Evolutionary conservation across 2,888 invertebrate genomes (phyloP), one percentile per base, ranked within the genome.

Genomic region (Drosophila nr. perissopoda): DNA sequence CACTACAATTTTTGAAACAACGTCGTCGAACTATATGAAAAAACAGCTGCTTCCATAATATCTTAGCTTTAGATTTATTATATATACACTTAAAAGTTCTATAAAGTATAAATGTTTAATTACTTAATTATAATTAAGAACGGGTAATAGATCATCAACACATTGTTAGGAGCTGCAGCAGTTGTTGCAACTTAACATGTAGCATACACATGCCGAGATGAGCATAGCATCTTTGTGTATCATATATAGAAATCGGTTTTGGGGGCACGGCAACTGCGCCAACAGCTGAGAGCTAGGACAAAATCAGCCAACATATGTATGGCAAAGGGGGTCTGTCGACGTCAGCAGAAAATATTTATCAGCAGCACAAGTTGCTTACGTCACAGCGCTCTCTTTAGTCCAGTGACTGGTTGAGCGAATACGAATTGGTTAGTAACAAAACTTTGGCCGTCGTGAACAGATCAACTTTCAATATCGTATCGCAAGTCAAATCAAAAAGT

Each of bases 401-500:
- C 86, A 88, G 80, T 40, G 72, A 57, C 46, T 58, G 74, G 38
- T 66, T 70, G 62, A 66, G 49, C 49, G 61, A 46, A 52, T 58
- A 34, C 40, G 53, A 46, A 71, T 71, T 70, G 57, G 77, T 84
- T 88, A 89, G 90, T 89, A 88, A 88, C 86, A 88, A 88, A 81
- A 86, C 68, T 76, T 86, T 77, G 48, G 70, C 53, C 90, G 74
- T 59, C 81, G 90, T 78, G 90, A 85, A 53, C 77, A 88, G 83
- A 79, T 57, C 79, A 77, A 81, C 40, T 63, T 77, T 77, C 65
- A 40, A 77, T 65, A 77, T 73, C 58, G 70, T 69, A 73, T 61
- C 75, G 70, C 75, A 68, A 56, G 49, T 36, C 53, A 25, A 75
- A 60, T 54, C 46, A 25, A 16, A 25, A 4, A 25, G 73, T 69